A percentile compares a stretch with the other conserved stretches of the same genome.
Evolutionary conservation across 2,113 vertebrate genomes (phyloP).

Genomic region (Natator depressus): DNA sequence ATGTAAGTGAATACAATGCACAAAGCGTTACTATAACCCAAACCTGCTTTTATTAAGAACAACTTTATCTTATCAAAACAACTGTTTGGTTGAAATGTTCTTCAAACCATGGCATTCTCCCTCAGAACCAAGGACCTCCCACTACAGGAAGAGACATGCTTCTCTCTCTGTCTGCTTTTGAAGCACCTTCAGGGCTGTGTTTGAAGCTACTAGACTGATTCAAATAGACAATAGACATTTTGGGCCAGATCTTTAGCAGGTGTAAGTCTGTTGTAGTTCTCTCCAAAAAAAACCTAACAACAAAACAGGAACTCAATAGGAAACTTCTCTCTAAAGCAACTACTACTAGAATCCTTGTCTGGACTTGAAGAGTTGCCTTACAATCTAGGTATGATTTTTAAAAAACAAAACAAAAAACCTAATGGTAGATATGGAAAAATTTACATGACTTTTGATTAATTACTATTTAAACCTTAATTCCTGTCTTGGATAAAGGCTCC

Average conservation of each 20-base stretch:
- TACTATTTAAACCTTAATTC: neutral
- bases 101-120: neutral
- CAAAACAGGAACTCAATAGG: neutral
- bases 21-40: neutral
- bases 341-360: constrained; percentile 5
- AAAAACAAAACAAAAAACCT: neutral
- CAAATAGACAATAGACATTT: neutral
- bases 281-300: neutral
- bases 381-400: neutral
- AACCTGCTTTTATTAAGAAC: neutral
- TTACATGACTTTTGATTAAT: neutral
- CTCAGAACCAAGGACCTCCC: neutral
- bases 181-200: neutral
- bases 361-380: neutral
- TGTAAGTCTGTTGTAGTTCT: constrained; percentile 3
- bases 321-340: constrained; percentile 28
- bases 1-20: neutral
- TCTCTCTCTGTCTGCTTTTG: neutral
- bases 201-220: neutral
- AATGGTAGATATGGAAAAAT: neutral
- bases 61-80: constrained; percentile 5
- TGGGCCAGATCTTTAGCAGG: neutral
- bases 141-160: neutral
- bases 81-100: constrained; percentile 1
- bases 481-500: neutral